phyloP scores from a whole-genome alignment of 2,797 vertebrate genomes.

The Pampus argenteus region DNA sequence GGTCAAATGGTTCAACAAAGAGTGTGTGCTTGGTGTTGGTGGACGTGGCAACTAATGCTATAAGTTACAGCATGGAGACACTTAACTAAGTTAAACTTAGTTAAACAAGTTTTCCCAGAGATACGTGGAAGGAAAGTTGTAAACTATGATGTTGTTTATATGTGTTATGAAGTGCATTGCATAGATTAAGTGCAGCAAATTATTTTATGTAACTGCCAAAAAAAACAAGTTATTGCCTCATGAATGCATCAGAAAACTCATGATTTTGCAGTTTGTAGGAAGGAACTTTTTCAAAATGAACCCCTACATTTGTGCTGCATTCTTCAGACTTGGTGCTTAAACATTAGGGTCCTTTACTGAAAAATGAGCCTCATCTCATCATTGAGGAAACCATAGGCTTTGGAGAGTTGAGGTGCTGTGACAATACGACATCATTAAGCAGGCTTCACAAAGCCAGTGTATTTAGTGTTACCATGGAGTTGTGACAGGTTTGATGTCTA shows the following conservation, averaged over 20 bases:
- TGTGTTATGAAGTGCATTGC: slow-evolving; percentile 5
- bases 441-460: slow-evolving; percentile 5
- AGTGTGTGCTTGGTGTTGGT: slow-evolving; percentile 11
- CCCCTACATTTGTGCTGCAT: background rate
- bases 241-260: background rate
- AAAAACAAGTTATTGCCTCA: background rate
- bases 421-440: background rate
- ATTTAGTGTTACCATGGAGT: slow-evolving; percentile 1
- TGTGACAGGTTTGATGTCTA: slow-evolving; percentile 4
- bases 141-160: background rate
- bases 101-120: slow-evolving; percentile 8
- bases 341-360: slow-evolving; percentile 1
- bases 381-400: slow-evolving; percentile 7
- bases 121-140: slow-evolving; percentile 3
- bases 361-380: slow-evolving; percentile 3
- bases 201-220: slow-evolving; percentile 19
- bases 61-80: slow-evolving; percentile 19
- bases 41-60: slow-evolving; percentile 11
- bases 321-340: background rate
- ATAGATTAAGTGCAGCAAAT: slow-evolving; percentile 2
- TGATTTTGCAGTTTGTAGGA: background rate
- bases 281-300: slow-evolving; percentile 11
- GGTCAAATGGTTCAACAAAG: too few relatives aligned
- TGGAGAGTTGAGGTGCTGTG: background rate
- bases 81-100: background rate